Evolutionary conservation across 1,140 invertebrate genomes (phyloP).

Genomic region (Caerostris extrusa): DNA sequence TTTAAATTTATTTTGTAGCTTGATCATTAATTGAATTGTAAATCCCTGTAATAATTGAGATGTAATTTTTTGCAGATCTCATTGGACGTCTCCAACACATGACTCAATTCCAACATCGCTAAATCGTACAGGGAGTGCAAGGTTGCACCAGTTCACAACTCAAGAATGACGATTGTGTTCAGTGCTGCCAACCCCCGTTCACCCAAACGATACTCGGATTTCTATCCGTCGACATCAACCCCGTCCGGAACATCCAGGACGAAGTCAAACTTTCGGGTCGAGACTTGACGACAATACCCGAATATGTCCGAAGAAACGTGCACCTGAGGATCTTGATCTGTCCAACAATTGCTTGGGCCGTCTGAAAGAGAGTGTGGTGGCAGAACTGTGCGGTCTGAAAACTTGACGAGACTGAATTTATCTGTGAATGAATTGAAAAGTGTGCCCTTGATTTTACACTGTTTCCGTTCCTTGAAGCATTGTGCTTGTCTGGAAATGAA

Average conservation of each 20-base stretch:
- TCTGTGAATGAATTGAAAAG: slow-evolving; percentile 58
- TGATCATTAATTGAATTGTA: too few species aligned
- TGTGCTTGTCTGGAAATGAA: slow-evolving; percentile 61
- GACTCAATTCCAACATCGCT: neutral
- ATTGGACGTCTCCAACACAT: too few species aligned
- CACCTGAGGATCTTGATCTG: slow-evolving; percentile 47
- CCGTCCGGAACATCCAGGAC: neutral
- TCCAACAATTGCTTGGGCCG: slow-evolving; percentile 22
- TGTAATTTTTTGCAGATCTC: neutral
- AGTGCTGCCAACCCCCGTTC: neutral
- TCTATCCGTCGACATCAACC: neutral
- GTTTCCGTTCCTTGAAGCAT: slow-evolving; percentile 53
- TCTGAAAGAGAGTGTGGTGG: neutral
- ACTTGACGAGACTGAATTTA: slow-evolving; percentile 54
- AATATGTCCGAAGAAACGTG: slow-evolving; percentile 12
- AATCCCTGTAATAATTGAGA: too few species aligned
- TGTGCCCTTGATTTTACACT: slow-evolving; percentile 9
- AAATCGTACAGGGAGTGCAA: neutral
- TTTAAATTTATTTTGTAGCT: too few species aligned
- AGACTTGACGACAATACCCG: slow-evolving; percentile 28
- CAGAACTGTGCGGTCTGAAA: slow-evolving; percentile 8
- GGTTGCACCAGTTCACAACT: neutral
- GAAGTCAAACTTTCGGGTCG: slow-evolving; percentile 47
- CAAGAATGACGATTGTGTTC: slow-evolving; percentile 67
- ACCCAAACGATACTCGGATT: neutral